These are phyloP conservation scores for Lampropteryx suffumata DNA, from an alignment of 2,888 invertebrate species.

Conservation along the genomic window DNA sequence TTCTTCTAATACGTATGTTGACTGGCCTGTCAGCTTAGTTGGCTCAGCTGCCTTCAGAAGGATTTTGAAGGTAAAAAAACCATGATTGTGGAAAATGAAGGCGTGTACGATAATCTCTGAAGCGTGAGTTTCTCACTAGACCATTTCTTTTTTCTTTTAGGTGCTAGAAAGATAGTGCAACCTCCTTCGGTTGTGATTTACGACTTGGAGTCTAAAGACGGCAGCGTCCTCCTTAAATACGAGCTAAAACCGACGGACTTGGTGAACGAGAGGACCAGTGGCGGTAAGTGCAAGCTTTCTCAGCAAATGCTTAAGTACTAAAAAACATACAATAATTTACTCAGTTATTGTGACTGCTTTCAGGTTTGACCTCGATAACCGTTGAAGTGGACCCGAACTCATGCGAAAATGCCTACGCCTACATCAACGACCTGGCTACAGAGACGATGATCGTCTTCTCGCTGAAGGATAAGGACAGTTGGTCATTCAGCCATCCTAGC, in stretches of 20 bases:
- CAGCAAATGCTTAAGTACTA: no score
- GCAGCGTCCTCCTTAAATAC: constrained; percentile 81
- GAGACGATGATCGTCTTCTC: constrained; percentile 85
- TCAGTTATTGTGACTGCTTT: constrained; percentile 8
- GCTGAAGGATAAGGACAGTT: constrained; percentile 82
- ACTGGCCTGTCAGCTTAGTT: no score
- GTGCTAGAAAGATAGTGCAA: constrained; percentile 70
- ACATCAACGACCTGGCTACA: constrained; percentile 86
- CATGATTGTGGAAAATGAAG: no score
- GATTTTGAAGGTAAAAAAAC: no score
- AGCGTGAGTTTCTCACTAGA: no score
- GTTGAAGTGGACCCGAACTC: constrained; percentile 83
- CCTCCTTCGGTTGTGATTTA: constrained; percentile 85
- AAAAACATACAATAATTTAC: no score
- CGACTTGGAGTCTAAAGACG: constrained; percentile 82
- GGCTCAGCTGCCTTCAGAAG: no score
- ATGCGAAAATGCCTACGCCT: constrained; percentile 87
- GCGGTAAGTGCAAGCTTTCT: constrained; percentile 60
- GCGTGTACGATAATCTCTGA: no score
- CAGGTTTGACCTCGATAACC: constrained; percentile 86
- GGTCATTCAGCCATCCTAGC: constrained; percentile 82
- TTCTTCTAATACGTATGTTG: no score
- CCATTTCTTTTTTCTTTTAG: constrained; percentile 44
- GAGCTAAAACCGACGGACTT: constrained; percentile 69
- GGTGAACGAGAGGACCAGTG: constrained; percentile 60